These are phyloP conservation scores for Vulpes lagopus DNA, from an alignment of 2,113 vertebrate genomes.

Conservation along the genomic window DNA sequence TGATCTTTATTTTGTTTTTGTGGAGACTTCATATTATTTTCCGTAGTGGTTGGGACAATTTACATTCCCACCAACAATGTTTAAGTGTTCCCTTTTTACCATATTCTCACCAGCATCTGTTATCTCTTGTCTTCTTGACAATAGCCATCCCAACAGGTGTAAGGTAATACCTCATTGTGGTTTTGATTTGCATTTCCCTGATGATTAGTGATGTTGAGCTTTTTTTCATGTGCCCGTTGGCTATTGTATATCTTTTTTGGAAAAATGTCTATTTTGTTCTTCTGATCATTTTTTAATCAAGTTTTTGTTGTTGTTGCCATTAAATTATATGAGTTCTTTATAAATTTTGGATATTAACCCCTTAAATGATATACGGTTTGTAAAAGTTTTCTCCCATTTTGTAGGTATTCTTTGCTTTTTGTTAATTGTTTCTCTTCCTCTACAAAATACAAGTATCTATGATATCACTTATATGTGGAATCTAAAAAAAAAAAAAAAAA, in stretches of 20 bases:
- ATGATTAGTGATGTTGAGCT: not conserved
- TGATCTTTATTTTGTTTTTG: not conserved
- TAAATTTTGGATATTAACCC: not conserved
- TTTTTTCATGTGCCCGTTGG: not conserved
- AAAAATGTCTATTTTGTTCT: not conserved
- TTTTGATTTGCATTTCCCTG: not conserved
- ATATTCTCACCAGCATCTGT: not conserved
- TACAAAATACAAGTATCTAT: not conserved
- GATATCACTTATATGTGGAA: not conserved
- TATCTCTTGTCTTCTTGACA: not conserved
- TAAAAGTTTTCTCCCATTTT: not conserved
- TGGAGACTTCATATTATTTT: not conserved
- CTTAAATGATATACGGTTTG: not conserved
- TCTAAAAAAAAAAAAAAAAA: not conserved
- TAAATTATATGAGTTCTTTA: not conserved
- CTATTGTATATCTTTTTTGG: not conserved
- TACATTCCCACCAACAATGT: not conserved
- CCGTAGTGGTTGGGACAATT: not conserved
- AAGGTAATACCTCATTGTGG: not conserved
- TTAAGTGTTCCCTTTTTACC: not conserved
- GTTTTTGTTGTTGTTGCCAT: not conserved
- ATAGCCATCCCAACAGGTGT: not conserved
- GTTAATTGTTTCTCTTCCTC: not conserved
- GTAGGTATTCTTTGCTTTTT: not conserved
- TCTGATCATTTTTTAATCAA: not conserved